Evolutionary conservation across 2,797 vertebrate species (phyloP), one percentile per base, ranked within the genome.

Genomic region (Peromyscus nudipes): DNA sequence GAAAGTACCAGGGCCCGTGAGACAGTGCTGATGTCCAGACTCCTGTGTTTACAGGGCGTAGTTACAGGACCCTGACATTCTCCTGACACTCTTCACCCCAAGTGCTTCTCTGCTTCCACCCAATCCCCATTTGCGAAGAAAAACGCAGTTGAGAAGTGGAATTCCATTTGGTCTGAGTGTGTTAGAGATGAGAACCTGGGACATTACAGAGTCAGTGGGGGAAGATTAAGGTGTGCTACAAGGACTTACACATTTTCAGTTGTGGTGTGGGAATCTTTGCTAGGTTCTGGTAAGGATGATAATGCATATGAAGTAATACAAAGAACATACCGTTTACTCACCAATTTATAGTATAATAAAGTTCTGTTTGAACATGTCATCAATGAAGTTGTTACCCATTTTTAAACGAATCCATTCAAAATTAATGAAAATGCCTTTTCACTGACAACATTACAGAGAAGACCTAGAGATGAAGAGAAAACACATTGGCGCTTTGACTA

Each of bases 351-450:
- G 25, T 91, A 81, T 21, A 16, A 89, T 85, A 60, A 76, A 31
- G 79, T 90, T 40, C 43, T 31, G 76, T 96, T 94, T 81, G 64
- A 92, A 49, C 25, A 77, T 81, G 25, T 25, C 37, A 95, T 12
- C 12, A n/a, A 79, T 49, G 4, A 81, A 75, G 16, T 91, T 94
- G 9, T 73, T 91, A 79, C 19, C 91, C 67, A 46, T 67, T 96
- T 96, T 97, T 89, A 95, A 81, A 76, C 19, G 7, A 84, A 67
- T 87, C 31, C 13, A 46, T 95, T 92, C 29, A 83, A 13, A 84
- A 83, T 87, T 79, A 82, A 94, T 55, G 27, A 79, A 95, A 84
- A 77, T 93, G 34, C 40, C 55, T 85, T 89, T 85, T 62, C 1
- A 73, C 65, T 86, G 29, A 92, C 46, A 64, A 93, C 87, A 43